Percentiles rank a stretch among this genome's conserved stretches.
Evolutionary conservation across 1,140 invertebrate species (phyloP).

Genomic region (Drosophila sulfurigaster): DNA sequence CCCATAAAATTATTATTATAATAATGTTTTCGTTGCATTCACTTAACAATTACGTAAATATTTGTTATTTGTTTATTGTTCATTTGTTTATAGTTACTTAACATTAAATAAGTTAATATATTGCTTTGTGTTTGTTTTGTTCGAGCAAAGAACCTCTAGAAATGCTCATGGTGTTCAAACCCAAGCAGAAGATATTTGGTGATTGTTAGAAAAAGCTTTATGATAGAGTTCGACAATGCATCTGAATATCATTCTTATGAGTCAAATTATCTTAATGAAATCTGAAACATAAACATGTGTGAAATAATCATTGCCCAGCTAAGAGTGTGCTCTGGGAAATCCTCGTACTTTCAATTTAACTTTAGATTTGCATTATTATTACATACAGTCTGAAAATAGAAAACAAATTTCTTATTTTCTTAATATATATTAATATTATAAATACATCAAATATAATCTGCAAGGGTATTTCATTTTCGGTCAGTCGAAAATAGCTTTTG

Average conservation of each 20-base stretch:
- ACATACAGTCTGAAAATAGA: no score
- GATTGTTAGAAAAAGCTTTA: no score
- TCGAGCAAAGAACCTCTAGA: slow-evolving; percentile 10
- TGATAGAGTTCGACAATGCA: no score
- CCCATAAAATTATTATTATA: slow-evolving; percentile 2
- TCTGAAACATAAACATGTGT: no score
- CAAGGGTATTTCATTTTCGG: not conserved
- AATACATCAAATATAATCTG: not conserved
- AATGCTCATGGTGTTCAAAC: slow-evolving; percentile 14
- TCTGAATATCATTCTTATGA: no score
- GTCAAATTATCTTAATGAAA: no score
- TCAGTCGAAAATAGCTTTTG: not conserved
- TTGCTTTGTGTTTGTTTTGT: slow-evolving; percentile 14
- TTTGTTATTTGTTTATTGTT: slow-evolving; percentile 31
- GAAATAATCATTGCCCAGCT: no score
- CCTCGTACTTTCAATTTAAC: no score
- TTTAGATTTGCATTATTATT: no score
- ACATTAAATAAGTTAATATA: slow-evolving; percentile 7
- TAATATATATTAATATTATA: no score
- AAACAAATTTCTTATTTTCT: no score
- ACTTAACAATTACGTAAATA: slow-evolving; percentile 23
- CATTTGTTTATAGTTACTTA: slow-evolving; percentile 9
- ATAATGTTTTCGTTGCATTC: slow-evolving; percentile 23
- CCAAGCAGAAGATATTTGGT: not conserved
- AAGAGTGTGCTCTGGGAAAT: no score